These are phyloP conservation scores for Coregonus sp. DNA, from an alignment of 2,797 vertebrate species.

Conservation along the genomic window DNA sequence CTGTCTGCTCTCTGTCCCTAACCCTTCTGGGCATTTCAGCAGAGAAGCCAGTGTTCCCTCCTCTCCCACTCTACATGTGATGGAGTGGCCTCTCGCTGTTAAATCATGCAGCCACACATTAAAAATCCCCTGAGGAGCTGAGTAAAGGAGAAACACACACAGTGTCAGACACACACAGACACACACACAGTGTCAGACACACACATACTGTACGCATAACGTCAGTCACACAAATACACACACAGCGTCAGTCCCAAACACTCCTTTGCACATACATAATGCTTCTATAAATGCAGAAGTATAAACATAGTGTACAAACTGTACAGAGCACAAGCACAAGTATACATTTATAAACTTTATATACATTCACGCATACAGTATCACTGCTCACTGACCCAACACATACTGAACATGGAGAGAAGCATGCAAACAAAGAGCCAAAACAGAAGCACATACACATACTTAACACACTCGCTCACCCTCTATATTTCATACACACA, in stretches of 20 bases:
- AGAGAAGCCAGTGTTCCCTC: slow-evolving; percentile 3
- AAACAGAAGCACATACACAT: slow-evolving; percentile 37
- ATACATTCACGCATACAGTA: background rate
- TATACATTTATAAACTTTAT: background rate
- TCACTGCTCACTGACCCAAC: background rate
- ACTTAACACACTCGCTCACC: background rate
- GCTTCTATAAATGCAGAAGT: background rate
- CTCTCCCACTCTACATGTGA: slow-evolving; percentile 53
- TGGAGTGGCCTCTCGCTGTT: slow-evolving; percentile 61
- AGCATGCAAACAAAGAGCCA: slow-evolving; percentile 17
- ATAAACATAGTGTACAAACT: background rate
- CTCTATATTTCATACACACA: slow-evolving; percentile 14
- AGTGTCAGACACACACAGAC: background rate
- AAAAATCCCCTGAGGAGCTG: slow-evolving; percentile 55
- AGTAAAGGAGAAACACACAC: slow-evolving; percentile 34
- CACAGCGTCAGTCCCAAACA: background rate
- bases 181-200: background rate
- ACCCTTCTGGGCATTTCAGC: background rate
- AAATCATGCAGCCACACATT: slow-evolving; percentile 66
- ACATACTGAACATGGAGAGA: background rate
- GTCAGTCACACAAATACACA: background rate
- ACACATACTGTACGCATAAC: background rate
- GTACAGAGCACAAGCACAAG: background rate
- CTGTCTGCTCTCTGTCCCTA: background rate
- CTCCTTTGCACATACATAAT: background rate